Conservation (phyloP, 1,140 invertebrate species). For the Akabosia matsudoensis region DNA sequence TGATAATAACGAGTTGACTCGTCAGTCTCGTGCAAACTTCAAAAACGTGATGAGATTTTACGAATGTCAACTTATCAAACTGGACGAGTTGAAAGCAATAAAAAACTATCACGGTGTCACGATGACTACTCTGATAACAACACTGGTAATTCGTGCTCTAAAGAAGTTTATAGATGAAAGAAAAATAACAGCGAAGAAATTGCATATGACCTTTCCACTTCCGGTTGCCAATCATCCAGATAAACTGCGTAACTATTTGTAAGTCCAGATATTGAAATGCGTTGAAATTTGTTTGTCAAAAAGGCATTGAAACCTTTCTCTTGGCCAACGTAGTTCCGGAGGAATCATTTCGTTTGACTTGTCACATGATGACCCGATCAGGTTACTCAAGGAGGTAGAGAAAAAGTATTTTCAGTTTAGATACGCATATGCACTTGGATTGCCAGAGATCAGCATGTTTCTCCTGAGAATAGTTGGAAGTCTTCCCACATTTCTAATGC, state of each 20-base stretch:
- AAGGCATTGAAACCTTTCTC: neutral
- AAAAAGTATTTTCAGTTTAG: neutral
- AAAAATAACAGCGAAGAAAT: neutral
- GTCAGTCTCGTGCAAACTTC: neutral
- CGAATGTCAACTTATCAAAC: neutral
- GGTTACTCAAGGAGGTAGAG: neutral
- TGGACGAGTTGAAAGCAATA: neutral
- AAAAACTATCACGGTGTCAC: neutral
- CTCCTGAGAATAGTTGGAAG: neutral
- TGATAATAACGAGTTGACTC: neutral
- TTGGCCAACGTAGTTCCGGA: neutral
- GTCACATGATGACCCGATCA: neutral
- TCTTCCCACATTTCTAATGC: neutral
- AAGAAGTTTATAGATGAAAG: neutral
- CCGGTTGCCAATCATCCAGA: neutral
- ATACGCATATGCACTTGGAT: neutral
- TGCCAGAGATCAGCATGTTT: neutral
- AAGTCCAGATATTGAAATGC: neutral
- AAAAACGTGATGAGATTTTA: neutral
- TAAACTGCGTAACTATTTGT: slow-evolving; percentile 8
- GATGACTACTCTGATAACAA: neutral
- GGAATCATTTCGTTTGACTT: slow-evolving; percentile 1
- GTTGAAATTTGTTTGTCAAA: neutral
- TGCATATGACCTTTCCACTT: slow-evolving; percentile 4
- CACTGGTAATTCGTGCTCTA: neutral